phyloP scores from a whole-genome alignment of 2,888 invertebrate species.

The Hipparchia sbordonii region DNA sequence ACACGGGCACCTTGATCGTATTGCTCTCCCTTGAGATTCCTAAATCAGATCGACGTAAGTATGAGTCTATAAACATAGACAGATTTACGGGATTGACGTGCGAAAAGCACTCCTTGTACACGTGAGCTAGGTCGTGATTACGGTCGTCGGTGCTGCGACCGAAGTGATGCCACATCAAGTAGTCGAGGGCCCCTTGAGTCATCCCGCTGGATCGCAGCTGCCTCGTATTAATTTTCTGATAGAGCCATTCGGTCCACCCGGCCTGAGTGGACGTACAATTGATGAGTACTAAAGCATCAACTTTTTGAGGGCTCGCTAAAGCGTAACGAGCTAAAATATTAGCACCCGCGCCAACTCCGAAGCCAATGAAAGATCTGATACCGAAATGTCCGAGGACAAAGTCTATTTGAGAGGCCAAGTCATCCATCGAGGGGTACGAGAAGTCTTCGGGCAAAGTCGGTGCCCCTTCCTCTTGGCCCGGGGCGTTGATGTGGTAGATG shows the following conservation, averaged over 20 bases:
- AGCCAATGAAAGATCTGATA: conserved; percentile 95
- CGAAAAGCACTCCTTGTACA: conserved; percentile 97
- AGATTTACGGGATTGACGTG: conserved; percentile 97
- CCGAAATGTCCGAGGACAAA: conserved; percentile 95
- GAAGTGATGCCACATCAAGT: conserved; percentile 99
- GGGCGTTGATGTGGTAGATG: conserved; percentile 99
- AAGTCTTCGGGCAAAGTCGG: conserved; percentile 93
- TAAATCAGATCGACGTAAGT: conserved; percentile 94
- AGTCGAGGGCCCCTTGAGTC: conserved; percentile 97
- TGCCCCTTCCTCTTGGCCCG: conserved; percentile 98
- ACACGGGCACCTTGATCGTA: conserved; percentile 91
- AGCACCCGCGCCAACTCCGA: conserved; percentile 98
- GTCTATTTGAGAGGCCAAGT: conserved; percentile 94
- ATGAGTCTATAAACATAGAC: conserved; percentile 97
- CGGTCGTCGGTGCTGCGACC: conserved; percentile 94
- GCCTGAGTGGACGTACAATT: conserved; percentile 97
- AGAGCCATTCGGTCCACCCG: conserved; percentile 99
- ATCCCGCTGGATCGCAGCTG: conserved; percentile 94
- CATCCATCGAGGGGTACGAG: conserved; percentile 98
- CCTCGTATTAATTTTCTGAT: conserved; percentile 97
- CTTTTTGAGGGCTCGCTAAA: conserved; percentile 91
- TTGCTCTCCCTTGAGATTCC: conserved; percentile 86
- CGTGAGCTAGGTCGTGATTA: conserved; percentile 96
- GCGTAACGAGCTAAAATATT: conserved; percentile 97
- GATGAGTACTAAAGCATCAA: conserved; percentile 95